phyloP scores from a whole-genome alignment of 2,113 vertebrate genomes.

The Peromyscus polionotus region DNA sequence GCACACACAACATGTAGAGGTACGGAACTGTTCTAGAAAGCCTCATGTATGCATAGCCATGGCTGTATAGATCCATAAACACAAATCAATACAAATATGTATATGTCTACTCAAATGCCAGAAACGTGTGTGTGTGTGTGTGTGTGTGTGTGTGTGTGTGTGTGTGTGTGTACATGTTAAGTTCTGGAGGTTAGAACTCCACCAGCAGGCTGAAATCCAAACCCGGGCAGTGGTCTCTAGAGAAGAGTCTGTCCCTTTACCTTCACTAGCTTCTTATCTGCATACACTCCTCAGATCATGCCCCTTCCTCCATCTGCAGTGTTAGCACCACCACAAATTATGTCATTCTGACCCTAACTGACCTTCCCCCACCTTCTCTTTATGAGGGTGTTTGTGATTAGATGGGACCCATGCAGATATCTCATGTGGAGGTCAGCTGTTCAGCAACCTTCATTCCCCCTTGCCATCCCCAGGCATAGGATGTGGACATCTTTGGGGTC shows the following conservation, averaged over 20 bases:
- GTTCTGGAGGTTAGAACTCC: background rate
- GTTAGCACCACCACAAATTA: background rate
- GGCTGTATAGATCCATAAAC: background rate
- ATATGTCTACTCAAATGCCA: background rate
- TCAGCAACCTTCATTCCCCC: background rate
- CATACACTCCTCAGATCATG: background rate
- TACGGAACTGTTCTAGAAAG: background rate
- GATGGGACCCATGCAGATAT: background rate
- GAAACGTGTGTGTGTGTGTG: fast-evolving
- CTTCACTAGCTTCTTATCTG: background rate
- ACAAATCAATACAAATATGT: background rate
- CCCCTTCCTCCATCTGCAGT: background rate
- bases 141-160: background rate
- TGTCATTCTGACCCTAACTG: background rate
- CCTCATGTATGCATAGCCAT: background rate
- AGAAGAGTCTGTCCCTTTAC: fast-evolving
- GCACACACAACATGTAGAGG: fast-evolving
- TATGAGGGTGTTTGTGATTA: too few species aligned
- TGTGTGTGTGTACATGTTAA: background rate
- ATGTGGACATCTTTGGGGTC: background rate
- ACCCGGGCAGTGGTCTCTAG: background rate
- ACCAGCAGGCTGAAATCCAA: background rate
- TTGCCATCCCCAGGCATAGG: background rate
- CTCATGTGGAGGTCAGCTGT: background rate
- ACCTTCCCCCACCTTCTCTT: background rate